Percentiles rank a stretch among this genome's conserved stretches.
phyloP scores from a whole-genome alignment of 2,797 vertebrate species.

The Eutrigla gurnardus region DNA sequence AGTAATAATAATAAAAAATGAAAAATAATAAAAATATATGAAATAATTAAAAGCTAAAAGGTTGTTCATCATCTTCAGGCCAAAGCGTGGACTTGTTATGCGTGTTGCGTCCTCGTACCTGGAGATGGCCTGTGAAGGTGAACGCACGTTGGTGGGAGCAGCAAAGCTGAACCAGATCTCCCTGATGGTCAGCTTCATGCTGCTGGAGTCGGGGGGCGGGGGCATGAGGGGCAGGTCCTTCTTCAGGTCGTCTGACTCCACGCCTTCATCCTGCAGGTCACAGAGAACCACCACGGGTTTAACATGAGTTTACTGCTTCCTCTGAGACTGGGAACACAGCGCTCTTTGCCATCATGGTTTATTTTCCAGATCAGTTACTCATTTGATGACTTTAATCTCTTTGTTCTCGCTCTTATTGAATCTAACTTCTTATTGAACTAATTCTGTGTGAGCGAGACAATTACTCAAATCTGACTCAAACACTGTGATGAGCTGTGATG shows the following conservation, averaged over 20 bases:
- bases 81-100: neutral
- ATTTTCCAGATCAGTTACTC: neutral
- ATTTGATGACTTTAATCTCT: constrained; percentile 1
- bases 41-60: too few species aligned
- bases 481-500: neutral
- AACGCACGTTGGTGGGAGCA: constrained; percentile 96
- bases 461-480: constrained; percentile 1
- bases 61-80: neutral
- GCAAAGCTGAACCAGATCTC: constrained; percentile 99
- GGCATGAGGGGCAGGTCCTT: constrained; percentile 97
- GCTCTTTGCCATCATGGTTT: neutral
- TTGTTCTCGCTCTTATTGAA: neutral
- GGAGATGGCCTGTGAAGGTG: constrained; percentile 90
- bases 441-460: neutral
- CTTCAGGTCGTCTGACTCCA: constrained; percentile 98
- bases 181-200: constrained; percentile 97
- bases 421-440: neutral
- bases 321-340: neutral
- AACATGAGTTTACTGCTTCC: neutral
- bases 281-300: neutral
- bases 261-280: constrained; percentile 92
- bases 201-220: constrained; percentile 98
- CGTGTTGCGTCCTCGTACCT: constrained; percentile 80
- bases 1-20: too few species aligned
- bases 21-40: too few species aligned